Evolutionary conservation across 2,113 vertebrate genomes (phyloP), one percentile per base, ranked within the genome.

Genomic region (Dryoscopus gambensis): DNA sequence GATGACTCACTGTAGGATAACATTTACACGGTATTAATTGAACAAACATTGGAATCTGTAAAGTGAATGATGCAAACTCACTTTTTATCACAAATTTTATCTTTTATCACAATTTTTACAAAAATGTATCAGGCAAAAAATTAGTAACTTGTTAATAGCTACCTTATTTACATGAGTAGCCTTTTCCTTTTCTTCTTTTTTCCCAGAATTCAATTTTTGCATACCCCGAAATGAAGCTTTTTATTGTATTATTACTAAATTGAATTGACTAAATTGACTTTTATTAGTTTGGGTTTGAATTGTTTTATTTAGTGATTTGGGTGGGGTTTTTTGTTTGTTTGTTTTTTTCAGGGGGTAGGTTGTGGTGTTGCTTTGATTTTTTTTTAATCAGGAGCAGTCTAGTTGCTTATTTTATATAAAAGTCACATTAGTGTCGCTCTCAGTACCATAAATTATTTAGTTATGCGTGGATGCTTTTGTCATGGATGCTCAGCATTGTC

Each of bases 241-340:
- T 84, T 81, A 33, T 17, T 49, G 7, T 30, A 56, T 6, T 31
- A 44, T 44, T 56, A 11, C 30, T 44, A 78, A 25, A 65, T n/a
- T n/a, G n/a, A n/a, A n/a, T n/a, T n/a, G n/a, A n/a, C n/a, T 49
- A 39, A 25, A 14, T 2, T 55, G 15, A n/a, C 56, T 31, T 63
- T 15, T 83, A 16, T 81, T 80, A 33, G 12, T 63, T 73, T 53
- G 2, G 7, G 2, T 30, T 64, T 75, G 16, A 75, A n/a, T 22
- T 59, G 10, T 4, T 91, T 65, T 52, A 18, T 22, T 52, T 15
- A 49, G 7, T 2, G 6, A 37, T 59, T 59, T 75, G 42, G 35
- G 4, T 30, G 20, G 5, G 5, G 1, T 1, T 7, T 9, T 50
- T 24, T 30, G 30, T 7, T 15, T 63, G 7, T 6, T 18, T 42